Conservation (phyloP, 1,140 invertebrate species). For the Tetragnatha versicolor region DNA sequence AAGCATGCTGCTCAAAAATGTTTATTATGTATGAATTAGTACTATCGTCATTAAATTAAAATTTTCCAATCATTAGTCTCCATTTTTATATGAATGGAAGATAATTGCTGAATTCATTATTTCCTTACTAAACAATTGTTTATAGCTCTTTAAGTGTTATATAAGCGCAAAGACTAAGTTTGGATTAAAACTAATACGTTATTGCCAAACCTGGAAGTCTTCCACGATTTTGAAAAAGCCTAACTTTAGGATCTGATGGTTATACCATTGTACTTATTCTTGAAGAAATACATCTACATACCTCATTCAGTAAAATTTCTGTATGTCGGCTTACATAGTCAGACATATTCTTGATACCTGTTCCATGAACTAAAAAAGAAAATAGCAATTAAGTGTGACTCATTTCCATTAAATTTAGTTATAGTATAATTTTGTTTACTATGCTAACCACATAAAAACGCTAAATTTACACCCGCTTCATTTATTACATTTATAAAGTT, state of each 20-base stretch:
- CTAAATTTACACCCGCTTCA: too few relatives aligned
- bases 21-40: neutral
- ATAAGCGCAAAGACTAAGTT: too few relatives aligned
- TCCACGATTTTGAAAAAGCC: too few relatives aligned
- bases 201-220: too few relatives aligned
- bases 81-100: neutral
- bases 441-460: neutral
- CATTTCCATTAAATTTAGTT: neutral
- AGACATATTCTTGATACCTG: constrained; percentile 8
- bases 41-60: neutral
- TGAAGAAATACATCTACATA: too few relatives aligned
- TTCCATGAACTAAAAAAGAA: neutral
- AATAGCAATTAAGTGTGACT: neutral
- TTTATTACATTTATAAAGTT: neutral
- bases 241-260: too few relatives aligned
- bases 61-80: neutral
- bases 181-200: too few relatives aligned
- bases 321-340: constrained; percentile 26
- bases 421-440: neutral
- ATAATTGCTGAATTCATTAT: too few relatives aligned
- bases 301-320: constrained; percentile 41
- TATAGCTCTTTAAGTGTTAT: too few relatives aligned
- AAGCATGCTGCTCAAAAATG: neutral
- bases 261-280: too few relatives aligned
- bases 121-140: too few relatives aligned